Base-by-base conservation (phyloP, 2,888 invertebrate genomes). In the Mythimna ferrago region DNA sequence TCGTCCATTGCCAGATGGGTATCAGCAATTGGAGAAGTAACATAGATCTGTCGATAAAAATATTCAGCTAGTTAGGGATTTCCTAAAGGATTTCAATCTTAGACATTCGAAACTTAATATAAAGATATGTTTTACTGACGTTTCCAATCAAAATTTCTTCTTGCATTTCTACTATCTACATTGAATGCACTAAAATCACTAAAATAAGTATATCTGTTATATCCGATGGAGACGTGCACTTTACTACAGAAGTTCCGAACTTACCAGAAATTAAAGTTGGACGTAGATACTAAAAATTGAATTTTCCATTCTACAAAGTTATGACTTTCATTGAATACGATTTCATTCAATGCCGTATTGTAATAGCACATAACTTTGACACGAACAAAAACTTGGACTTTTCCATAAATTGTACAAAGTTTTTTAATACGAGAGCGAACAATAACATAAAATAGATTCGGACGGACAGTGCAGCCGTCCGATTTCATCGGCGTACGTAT, bases 401-500 rank as follows among this genome's bases (percentile, higher is more conserved):
- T 82, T 77, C 41, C 77, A 87, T 86, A 87, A 86, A 87, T 86
- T 86, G 58, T 76, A 71, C 70, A 76, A 81, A 81, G 62, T 74
- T 86, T 86, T 87, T 83, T 83, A 86, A 86, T 84, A 86, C 76
- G 64, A 78, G 84, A 81, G 71, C 86, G 86, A 83, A 89, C 89
- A 91, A 89, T 90, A 89, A 89, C 89, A 91, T 90, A 92, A 89
- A 91, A 84, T 85, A 79, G 85, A 77, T 86, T 79, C 72, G 75
- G 78, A 85, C 73, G 71, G 74, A 74, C 82, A 67, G 73, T 71
- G 48, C 65, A 72, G 83, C 87, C 85, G 90, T 91, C 89, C 85
- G 88, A 89, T 90, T 92, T 89, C 89, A 91, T 91, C 90, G 90
- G 85, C 86, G 83, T 81, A 89, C 90, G 88, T 93, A 94, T 95